These are phyloP conservation scores for Bovichtus diacanthus DNA, from an alignment of 2,797 vertebrate genomes.

Conservation along the genomic window DNA sequence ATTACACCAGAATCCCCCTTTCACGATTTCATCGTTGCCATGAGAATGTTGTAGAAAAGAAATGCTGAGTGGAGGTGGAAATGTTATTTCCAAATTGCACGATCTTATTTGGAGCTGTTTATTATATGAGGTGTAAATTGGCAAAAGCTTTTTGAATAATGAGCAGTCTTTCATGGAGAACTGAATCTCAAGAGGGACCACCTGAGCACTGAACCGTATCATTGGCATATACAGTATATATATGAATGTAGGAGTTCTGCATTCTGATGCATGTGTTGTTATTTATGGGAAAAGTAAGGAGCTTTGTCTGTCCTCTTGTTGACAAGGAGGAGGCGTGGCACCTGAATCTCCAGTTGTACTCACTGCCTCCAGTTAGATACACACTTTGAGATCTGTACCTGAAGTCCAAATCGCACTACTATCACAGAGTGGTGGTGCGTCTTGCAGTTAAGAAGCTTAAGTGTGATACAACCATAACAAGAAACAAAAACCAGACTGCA, in stretches of 20 bases:
- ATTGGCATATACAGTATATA: slow-evolving; percentile 10
- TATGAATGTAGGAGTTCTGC: slow-evolving; percentile 4
- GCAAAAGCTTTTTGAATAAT: slow-evolving; percentile 25
- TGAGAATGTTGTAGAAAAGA: not conserved
- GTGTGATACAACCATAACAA: not conserved
- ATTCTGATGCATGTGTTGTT: not conserved
- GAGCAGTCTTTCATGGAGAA: slow-evolving; percentile 10
- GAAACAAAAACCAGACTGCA: not conserved
- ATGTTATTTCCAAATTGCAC: slow-evolving; percentile 16
- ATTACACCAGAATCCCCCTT: not conserved
- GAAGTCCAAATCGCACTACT: not conserved
- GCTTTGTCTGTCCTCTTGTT: not conserved
- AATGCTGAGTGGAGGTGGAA: not conserved
- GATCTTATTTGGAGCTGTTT: slow-evolving; percentile 15
- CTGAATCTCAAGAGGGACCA: slow-evolving; percentile 1
- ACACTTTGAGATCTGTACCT: slow-evolving; percentile 8
- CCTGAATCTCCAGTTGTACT: slow-evolving; percentile 4
- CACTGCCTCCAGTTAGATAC: not conserved
- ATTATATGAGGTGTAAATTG: slow-evolving; percentile 36
- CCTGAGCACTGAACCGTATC: slow-evolving; percentile 1
- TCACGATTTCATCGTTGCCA: slow-evolving; percentile 4
- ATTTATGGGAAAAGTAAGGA: slow-evolving; percentile 1
- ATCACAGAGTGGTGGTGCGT: not conserved
- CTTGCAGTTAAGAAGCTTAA: not conserved
- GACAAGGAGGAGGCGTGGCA: not conserved